Evolutionary conservation across 1,140 invertebrate genomes (phyloP), one percentile per base, ranked within the genome.

Genomic region (Aphis gossypii): DNA sequence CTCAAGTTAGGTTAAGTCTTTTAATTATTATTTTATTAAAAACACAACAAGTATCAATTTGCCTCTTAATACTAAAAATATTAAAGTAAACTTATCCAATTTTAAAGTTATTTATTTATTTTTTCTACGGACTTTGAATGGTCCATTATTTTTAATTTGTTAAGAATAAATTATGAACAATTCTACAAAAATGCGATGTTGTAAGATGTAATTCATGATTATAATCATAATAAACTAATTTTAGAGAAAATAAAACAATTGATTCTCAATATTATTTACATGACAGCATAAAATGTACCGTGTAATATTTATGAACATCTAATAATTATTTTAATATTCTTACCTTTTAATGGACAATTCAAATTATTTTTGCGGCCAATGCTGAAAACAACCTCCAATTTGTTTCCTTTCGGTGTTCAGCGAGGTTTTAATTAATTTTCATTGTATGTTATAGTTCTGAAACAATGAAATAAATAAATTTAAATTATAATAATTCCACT

Each of bases 311-410:
- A n/a, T 18, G 60, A 76, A 76, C 14, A 68, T 38, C 35, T 83
- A 83, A 20, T 23, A 25, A n/a, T 60, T 60, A 9, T 84, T 84
- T 41, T 9, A 14, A 14, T 44, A 30, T 41, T n/a, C 89, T 90
- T 90, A 90, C 89, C 89, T 90, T 90, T 90, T 44, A 90, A 68
- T 1, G 38, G 38, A 68, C 35, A 90, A 56, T 44, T 44, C 38
- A 56, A 89, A 54, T 76, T 76, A 76, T 89, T 41, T 56, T 25
- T 56, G 3, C 14, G 9, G 23, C 11, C 35, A 41, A n/a, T 44
- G 11, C 41, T 68, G 54, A 30, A 68, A 90, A 90, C 38, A 44
- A 90, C 41, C 14, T 60, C 88, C 11, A 41, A 54, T 30, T 90
- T 30, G 11, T 23, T 30, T 20, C 25, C 35, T 41, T n/a, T 25